These are phyloP conservation scores for Diadema setosum DNA, from an alignment of 35 echinoderm and acorn worm genomes.

Conservation along the genomic window DNA sequence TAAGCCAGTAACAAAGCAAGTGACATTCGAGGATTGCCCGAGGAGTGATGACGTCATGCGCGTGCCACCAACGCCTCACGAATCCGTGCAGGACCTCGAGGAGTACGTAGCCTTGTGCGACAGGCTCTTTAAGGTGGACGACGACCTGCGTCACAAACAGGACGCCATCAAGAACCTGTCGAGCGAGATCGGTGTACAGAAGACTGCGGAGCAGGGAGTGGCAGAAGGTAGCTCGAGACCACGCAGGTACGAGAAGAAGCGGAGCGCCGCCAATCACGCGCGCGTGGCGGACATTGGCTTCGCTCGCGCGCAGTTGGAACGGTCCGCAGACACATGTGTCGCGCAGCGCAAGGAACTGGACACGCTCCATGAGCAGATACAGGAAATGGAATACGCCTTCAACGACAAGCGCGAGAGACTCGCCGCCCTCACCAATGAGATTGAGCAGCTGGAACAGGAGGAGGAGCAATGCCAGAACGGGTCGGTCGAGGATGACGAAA, in stretches of 20 bases:
- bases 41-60: not conserved
- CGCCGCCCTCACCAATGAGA: conserved; percentile 6
- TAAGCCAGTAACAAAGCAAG: not conserved
- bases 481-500: not conserved
- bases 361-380: conserved; percentile 3
- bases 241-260: not conserved
- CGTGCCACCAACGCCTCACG: conserved; percentile 3
- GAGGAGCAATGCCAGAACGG: not conserved
- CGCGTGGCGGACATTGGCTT: conserved; percentile 4
- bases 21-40: conserved; percentile 9
- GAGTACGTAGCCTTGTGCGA: not conserved
- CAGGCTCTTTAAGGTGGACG: not conserved
- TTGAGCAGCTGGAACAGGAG: not conserved
- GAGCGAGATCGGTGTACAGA: not conserved
- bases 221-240: not conserved
- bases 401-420: conserved; percentile 27
- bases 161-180: not conserved
- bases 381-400: not conserved
- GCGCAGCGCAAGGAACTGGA: conserved; percentile 39
- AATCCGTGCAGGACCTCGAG: not conserved
- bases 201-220: not conserved
- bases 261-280: not conserved
- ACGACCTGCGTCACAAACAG: not conserved
- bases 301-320: conserved; percentile 16
- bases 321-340: not conserved